A percentile compares a stretch with the other conserved stretches of the same genome.
Conservation (phyloP, 2,888 invertebrate species). For the Euplexia lucipara region DNA sequence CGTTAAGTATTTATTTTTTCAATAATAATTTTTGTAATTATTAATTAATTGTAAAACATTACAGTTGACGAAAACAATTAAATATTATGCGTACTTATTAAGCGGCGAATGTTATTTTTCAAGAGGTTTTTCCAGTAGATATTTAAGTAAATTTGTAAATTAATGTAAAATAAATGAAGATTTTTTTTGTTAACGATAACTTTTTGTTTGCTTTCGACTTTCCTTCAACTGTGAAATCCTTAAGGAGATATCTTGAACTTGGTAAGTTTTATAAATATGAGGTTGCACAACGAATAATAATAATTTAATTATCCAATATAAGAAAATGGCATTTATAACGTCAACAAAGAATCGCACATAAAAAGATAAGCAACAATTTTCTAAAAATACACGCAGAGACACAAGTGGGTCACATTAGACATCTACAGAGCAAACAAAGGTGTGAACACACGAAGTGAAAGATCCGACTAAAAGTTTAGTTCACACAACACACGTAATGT, state of each 20-base stretch:
- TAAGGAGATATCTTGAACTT: neutral
- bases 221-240: slow-evolving; percentile 10
- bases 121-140: slow-evolving; percentile 79
- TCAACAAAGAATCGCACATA: slow-evolving; percentile 38
- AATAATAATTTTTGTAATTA: slow-evolving; percentile 82
- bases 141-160: slow-evolving; percentile 86
- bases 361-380: slow-evolving; percentile 52
- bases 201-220: slow-evolving; percentile 60
- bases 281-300: slow-evolving; percentile 18
- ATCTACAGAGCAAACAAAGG: slow-evolving; percentile 83
- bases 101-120: slow-evolving; percentile 86
- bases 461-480: slow-evolving; percentile 70
- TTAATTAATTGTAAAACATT: slow-evolving; percentile 79
- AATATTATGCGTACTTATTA: slow-evolving; percentile 74
- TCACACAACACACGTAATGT: slow-evolving; percentile 75
- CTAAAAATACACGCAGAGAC: slow-evolving; percentile 61
- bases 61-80: slow-evolving; percentile 69
- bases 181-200: slow-evolving; percentile 88
- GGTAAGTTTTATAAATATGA: slow-evolving; percentile 21
- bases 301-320: neutral
- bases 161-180: slow-evolving; percentile 90
- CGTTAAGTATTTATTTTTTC: slow-evolving; percentile 89
- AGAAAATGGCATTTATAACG: slow-evolving; percentile 35
- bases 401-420: slow-evolving; percentile 72
- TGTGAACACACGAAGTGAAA: slow-evolving; percentile 77